phyloP scores from a whole-genome alignment of 1,140 invertebrate species.

The Drosophila repleta region DNA sequence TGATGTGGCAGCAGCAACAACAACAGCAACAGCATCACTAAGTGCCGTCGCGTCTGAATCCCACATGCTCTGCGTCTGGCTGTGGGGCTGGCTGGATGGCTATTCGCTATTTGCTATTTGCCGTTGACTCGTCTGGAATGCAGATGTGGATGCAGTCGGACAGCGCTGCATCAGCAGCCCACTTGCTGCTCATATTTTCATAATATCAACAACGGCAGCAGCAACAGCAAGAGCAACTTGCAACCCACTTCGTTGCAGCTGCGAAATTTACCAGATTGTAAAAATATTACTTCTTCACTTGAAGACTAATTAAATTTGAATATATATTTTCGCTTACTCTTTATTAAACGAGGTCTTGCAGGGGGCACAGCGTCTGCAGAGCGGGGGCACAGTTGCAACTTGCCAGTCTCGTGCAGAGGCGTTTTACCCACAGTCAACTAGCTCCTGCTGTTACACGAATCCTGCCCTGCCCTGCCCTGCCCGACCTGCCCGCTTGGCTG shows the following conservation, averaged over 20 bases:
- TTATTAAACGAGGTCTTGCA: slow-evolving; percentile 60
- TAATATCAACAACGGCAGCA: slow-evolving; percentile 32
- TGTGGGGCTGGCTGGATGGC: not conserved
- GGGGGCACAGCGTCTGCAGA: slow-evolving; percentile 20
- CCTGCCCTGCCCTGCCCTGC: slow-evolving; percentile 20
- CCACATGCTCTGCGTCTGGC: slow-evolving; percentile 73
- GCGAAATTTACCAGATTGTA: slow-evolving; percentile 74
- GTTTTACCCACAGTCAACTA: slow-evolving; percentile 46
- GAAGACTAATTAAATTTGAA: slow-evolving; percentile 82
- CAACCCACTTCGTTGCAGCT: slow-evolving; percentile 70
- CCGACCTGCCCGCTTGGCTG: slow-evolving; percentile 60
- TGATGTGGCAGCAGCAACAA: slow-evolving; percentile 42
- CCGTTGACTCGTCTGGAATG: slow-evolving; percentile 74
- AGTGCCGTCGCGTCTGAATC: slow-evolving; percentile 74
- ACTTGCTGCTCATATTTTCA: slow-evolving; percentile 54
- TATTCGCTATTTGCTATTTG: slow-evolving; percentile 13
- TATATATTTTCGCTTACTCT: slow-evolving; percentile 25
- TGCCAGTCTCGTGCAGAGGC: slow-evolving; percentile 50
- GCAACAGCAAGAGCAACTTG: slow-evolving; percentile 10
- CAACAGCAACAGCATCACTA: slow-evolving; percentile 23
- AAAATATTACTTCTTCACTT: slow-evolving; percentile 81
- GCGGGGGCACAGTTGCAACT: slow-evolving; percentile 8
- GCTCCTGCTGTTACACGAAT: slow-evolving; percentile 54
- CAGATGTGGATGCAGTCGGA: slow-evolving; percentile 60
- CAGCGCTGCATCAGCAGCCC: slow-evolving; percentile 27